Base-by-base conservation (phyloP, 1,140 invertebrate genomes). In the Cheumatopsyche charites region DNA sequence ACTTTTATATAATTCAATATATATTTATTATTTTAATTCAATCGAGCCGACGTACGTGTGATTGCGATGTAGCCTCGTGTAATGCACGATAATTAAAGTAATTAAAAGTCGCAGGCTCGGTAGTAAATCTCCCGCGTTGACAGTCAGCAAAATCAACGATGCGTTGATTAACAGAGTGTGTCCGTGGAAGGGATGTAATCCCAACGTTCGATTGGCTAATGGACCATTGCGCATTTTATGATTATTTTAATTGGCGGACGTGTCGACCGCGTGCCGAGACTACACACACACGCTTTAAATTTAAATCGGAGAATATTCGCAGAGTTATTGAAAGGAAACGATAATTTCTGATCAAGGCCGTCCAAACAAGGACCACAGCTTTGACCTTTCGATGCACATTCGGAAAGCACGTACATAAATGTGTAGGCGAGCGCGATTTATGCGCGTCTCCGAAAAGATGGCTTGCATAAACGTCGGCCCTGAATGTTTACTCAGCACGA, bases 41-140 rank as follows among this genome's bases (percentile, higher is more conserved):
- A 68, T 68, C 45, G 9, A 45, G 25, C 41, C 25, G 36, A 13
- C 43, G 29, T 45, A 23, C 26, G 7, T 52, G 67, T 29, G 45
- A 13, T 15, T 17, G 43, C 21, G 49, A 43, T 47, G 69, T 62
- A 19, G 62, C 36, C 15, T 21, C 49, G 73, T 68, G 62, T 71
- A 74, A 71, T 74, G 73, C 68, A 47, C 45, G 68, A 74, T 74
- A 74, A 74, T 74, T 74, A 70, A 74, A 58, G 68, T 74, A 70
- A 74, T 74, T 74, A 74, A 74, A 74, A 71, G 62, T 67, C 61
- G 55, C 45, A 65, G 62, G 42, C 63, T 19, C 21, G 21, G 68
- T 61, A 19, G 58, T 70, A 70, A 70, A 70, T 70, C 68, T 70
- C 41, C 19, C 1, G 13, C 19, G 13, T 47, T 19, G 45, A 25